A percentile compares a stretch with the other conserved stretches of the same genome.
Conservation (phyloP, 2,888 invertebrate genomes). For the Sarcophaga subvicina region DNA sequence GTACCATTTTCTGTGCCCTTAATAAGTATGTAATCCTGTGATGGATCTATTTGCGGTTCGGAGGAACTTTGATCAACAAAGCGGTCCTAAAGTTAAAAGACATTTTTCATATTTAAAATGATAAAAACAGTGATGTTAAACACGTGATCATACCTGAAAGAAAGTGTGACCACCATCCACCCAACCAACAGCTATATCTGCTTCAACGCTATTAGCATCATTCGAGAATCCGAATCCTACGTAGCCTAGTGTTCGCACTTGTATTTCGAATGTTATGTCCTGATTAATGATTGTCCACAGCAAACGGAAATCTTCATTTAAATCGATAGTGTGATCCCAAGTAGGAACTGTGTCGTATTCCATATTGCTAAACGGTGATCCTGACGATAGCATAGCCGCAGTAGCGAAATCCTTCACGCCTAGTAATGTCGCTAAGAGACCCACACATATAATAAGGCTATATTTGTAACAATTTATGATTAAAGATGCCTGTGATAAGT, state of each 20-base stretch:
- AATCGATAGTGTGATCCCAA: slow-evolving; percentile 82
- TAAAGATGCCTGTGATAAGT: slow-evolving; percentile 70
- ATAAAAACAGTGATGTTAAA: too few species aligned
- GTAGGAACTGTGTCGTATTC: slow-evolving; percentile 73
- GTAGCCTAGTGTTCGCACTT: slow-evolving; percentile 90
- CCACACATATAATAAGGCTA: slow-evolving; percentile 55
- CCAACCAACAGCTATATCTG: slow-evolving; percentile 94
- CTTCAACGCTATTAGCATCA: slow-evolving; percentile 88
- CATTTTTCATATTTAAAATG: too few species aligned
- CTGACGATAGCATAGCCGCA: slow-evolving; percentile 54
- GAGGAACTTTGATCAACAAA: slow-evolving; percentile 86
- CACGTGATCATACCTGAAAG: slow-evolving; percentile 85
- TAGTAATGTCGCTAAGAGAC: slow-evolving; percentile 62
- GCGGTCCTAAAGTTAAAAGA: slow-evolving; percentile 85
- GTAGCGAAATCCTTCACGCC: slow-evolving; percentile 36
- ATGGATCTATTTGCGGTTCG: slow-evolving; percentile 87
- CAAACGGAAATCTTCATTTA: slow-evolving; percentile 83
- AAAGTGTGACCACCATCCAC: slow-evolving; percentile 89
- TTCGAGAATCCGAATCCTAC: slow-evolving; percentile 92
- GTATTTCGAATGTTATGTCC: slow-evolving; percentile 90
- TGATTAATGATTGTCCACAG: slow-evolving; percentile 87
- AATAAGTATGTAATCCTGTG: slow-evolving; percentile 90
- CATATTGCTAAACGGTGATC: slow-evolving; percentile 55
- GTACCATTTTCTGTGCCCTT: slow-evolving; percentile 91
- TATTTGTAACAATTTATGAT: slow-evolving; percentile 70